Evolutionary conservation across 2,113 vertebrate species (phyloP).

Genomic region (Aramus guarauna): DNA sequence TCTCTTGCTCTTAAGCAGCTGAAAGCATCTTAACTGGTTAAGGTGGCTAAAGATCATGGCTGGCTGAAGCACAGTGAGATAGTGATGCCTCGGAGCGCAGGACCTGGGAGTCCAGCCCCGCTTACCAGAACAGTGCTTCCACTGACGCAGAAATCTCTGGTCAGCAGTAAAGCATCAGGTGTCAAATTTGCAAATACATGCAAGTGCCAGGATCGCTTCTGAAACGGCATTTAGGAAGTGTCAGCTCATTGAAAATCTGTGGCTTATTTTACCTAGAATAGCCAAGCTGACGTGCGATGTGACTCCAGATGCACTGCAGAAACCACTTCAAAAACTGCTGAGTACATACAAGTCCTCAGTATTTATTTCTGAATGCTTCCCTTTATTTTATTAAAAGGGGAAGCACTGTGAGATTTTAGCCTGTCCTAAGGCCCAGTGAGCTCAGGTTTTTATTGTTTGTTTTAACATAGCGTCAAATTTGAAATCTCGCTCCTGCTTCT

Average conservation of each 20-base stretch:
- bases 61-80: background rate
- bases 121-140: background rate
- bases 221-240: background rate
- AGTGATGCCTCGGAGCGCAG: rapidly evolving
- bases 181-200: background rate
- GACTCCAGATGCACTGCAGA: background rate
- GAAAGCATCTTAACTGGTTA: background rate
- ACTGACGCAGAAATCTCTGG: background rate
- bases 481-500: background rate
- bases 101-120: background rate
- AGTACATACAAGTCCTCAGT: background rate
- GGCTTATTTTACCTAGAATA: background rate
- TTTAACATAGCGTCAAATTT: background rate
- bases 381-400: background rate
- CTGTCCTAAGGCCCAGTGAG: background rate
- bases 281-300: rapidly evolving
- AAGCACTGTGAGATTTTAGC: background rate
- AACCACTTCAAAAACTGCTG: conserved; percentile 47
- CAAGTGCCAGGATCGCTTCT: background rate
- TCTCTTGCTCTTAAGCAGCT: background rate
- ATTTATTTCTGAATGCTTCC: conserved; percentile 14
- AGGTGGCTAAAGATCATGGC: background rate
- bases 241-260: background rate
- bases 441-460: background rate
- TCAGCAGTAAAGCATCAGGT: background rate